A percentile compares a stretch with the other conserved stretches of the same genome.
Evolutionary conservation across 2,888 invertebrate species (phyloP).

Genomic region (Nemurella pictetii): DNA sequence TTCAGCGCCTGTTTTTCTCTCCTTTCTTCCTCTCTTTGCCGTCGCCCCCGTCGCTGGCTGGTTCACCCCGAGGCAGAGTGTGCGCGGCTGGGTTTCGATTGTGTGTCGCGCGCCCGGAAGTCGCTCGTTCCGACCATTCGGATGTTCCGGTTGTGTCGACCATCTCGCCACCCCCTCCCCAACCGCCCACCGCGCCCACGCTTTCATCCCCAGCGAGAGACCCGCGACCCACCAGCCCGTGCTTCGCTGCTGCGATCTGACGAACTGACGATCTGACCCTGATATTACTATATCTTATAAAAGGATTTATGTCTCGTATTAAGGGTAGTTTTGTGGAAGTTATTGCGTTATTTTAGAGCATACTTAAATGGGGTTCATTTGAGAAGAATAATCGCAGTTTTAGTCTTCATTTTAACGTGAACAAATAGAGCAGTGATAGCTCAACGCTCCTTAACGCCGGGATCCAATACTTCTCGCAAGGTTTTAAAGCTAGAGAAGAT

Average conservation of each 20-base stretch:
- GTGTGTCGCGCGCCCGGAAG: neutral
- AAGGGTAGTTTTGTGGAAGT: neutral
- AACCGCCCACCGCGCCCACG: neutral
- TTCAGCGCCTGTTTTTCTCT: neutral
- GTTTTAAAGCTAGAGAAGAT: no score
- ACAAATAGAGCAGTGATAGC: neutral
- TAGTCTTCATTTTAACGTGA: neutral
- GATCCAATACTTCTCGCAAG: no score
- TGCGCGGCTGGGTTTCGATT: neutral
- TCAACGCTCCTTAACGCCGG: no score
- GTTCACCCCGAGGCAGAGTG: neutral
- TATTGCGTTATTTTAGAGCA: neutral
- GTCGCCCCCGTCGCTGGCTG: no score
- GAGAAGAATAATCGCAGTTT: neutral
- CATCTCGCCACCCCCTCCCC: neutral
- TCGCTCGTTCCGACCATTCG: neutral
- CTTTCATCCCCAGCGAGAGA: neutral
- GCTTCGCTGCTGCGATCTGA: no score
- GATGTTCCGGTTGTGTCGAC: neutral
- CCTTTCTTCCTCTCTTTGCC: neutral
- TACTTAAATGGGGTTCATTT: neutral
- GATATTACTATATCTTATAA: neutral
- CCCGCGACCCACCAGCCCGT: no score
- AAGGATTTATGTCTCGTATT: neutral
- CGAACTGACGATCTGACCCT: neutral